Evolutionary conservation across 2,113 vertebrate species (phyloP).

Genomic region (Clarias gariepinus): DNA sequence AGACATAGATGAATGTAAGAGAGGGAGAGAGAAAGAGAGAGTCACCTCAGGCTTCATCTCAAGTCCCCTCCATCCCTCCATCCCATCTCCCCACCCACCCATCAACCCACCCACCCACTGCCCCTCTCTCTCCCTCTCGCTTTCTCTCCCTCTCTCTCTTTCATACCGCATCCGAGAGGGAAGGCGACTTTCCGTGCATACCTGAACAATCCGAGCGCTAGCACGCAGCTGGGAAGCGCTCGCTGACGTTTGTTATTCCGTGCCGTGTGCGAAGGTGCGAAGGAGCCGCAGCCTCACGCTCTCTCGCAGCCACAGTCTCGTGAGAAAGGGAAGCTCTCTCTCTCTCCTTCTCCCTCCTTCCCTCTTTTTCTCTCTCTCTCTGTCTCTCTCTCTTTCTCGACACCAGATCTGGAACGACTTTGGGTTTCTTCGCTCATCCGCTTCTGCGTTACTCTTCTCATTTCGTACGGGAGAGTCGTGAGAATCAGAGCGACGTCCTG

Average conservation of each 20-base stretch:
- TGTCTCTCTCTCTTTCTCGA: neutral
- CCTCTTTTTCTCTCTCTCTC: neutral
- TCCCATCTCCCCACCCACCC: conserved; percentile 48
- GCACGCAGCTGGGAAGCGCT: neutral
- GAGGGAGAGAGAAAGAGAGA: conserved; percentile 46
- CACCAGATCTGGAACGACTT: neutral
- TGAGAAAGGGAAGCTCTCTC: neutral
- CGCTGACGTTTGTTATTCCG: neutral
- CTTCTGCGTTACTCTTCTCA: neutral
- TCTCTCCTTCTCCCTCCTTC: neutral
- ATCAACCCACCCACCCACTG: conserved; percentile 46
- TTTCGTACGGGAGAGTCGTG: neutral
- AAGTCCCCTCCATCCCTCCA: conserved; percentile 51
- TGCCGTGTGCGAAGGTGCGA: neutral
- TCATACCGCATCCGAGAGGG: conserved; percentile 35
- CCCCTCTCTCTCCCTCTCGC: conserved; percentile 28
- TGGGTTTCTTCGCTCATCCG: neutral
- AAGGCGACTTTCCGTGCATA: conserved; percentile 53
- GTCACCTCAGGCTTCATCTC: conserved; percentile 52
- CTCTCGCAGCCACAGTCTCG: neutral
- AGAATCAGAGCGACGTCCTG: neutral
- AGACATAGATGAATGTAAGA: neutral
- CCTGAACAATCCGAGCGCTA: conserved; percentile 59
- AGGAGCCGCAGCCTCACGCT: neutral
- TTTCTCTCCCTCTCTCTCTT: neutral